Conservation (phyloP, 2,113 vertebrate species). For the Xiphorhynchus elegans region DNA sequence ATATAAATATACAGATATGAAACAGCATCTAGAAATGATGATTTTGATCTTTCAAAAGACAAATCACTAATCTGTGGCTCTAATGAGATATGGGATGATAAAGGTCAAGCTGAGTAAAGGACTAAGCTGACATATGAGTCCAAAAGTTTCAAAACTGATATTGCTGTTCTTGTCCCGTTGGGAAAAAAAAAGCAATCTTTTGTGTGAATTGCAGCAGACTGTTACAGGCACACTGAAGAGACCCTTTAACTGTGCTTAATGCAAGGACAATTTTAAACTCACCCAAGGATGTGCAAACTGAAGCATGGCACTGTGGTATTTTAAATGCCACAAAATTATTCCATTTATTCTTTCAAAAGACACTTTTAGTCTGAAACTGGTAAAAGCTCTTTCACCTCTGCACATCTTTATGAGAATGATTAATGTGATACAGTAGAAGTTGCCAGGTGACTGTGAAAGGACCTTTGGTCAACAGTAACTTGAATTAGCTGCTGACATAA, state of each 20-base stretch:
- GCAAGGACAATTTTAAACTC: slow-evolving; percentile 31
- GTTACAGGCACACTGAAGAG: neutral
- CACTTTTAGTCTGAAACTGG: neutral
- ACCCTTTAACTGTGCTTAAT: neutral
- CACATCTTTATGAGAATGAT: slow-evolving; percentile 37
- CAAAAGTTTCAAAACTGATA: slow-evolving; percentile 25
- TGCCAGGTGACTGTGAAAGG: slow-evolving; percentile 42
- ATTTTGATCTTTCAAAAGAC: slow-evolving; percentile 49
- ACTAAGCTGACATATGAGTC: neutral
- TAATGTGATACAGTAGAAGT: slow-evolving; percentile 30
- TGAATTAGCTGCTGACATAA: neutral
- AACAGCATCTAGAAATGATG: slow-evolving; percentile 27
- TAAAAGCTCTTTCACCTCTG: neutral
- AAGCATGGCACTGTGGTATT: neutral
- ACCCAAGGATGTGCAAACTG: slow-evolving; percentile 4
- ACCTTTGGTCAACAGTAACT: slow-evolving; percentile 35
- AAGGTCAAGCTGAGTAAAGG: slow-evolving; percentile 37
- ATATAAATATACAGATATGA: slow-evolving; percentile 36
- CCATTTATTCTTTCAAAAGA: slow-evolving; percentile 24
- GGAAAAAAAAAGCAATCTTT: neutral
- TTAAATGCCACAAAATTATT: neutral
- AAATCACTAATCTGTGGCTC: slow-evolving; percentile 40
- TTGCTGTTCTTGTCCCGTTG: neutral
- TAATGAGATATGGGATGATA: slow-evolving; percentile 8
- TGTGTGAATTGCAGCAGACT: neutral